Evolutionary conservation across 2,113 vertebrate genomes (phyloP), one percentile per base, ranked within the genome.

Genomic region (Zapornia atra): DNA sequence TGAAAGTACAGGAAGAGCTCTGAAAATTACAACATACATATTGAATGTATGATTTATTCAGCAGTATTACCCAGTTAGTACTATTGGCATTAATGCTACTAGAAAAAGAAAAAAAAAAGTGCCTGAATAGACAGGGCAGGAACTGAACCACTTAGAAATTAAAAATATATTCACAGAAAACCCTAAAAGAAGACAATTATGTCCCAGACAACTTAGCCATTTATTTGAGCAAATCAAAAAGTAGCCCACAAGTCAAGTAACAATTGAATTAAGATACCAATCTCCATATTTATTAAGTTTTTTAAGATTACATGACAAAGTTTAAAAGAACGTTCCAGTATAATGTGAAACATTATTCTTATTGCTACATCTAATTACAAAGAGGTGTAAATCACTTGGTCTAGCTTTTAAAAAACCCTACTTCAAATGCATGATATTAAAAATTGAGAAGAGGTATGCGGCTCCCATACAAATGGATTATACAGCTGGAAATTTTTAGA

Each of bases 241-340:
- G 51, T 65, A 93, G 72, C 53, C 77, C 68, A 61, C 61, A 88
- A 93, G 72, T 93, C 72, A 93, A 92, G 87, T 79, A 94, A 95
- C 90, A 94, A 92, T 82, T 92, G 94, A 92, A 94, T 94, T 93
- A 87, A 88, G 94, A 91, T 93, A 91, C 75, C 68, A 92, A 81
- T 96, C 94, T 84, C 60, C 25, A 12, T 57, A 88, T 60, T 70
- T 85, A 92, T 94, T 96, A 96, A 80, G 59, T 36, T 94, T 87
- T 81, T 88, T 90, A 48, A 90, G 75, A 92, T 94, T 94, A 94
- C 73, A 80, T 95, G 73, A 82, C 66, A 87, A 96, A 85, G 24
- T 89, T 90, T 84, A 94, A 90, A 89, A 86, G 70, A 90, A 95
- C 15, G 77, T 88, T 94, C 48, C 73, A 82, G 31, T 60, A 51